Percentiles rank a stretch among this genome's conserved stretches.
These are phyloP conservation scores for Papilio machaon DNA, from an alignment of 1,140 invertebrate species.

Conservation along the genomic window DNA sequence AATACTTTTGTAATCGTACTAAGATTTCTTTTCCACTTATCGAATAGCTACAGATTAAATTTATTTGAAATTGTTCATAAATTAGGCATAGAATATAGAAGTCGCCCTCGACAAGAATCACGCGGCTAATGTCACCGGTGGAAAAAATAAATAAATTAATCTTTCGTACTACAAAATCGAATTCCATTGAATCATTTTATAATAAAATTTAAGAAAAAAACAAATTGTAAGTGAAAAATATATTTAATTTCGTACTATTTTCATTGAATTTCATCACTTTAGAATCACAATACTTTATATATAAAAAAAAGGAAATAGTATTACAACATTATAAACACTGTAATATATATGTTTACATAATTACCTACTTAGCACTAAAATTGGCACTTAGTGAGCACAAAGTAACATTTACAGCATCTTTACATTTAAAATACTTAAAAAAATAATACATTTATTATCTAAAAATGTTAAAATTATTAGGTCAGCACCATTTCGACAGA, in stretches of 20 bases:
- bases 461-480: background rate
- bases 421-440: constrained; percentile 50
- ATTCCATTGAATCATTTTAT: background rate
- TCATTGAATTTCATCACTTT: constrained; percentile 60
- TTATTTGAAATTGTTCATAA: no score
- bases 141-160: no score
- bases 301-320: constrained; percentile 54
- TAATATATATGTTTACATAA: constrained; percentile 46
- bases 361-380: constrained; percentile 71
- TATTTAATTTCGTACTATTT: constrained; percentile 62
- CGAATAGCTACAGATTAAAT: no score
- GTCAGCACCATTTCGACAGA: constrained; percentile 25
- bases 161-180: no score
- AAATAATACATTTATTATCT: constrained; percentile 41
- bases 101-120: no score
- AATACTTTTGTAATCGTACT: no score
- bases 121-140: no score
- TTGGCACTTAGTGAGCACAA: constrained; percentile 77
- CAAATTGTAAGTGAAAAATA: constrained; percentile 54
- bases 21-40: no score
- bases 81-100: no score
- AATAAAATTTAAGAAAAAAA: constrained; percentile 36
- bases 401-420: constrained; percentile 56
- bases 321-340: constrained; percentile 50
- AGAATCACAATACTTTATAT: constrained; percentile 61